Evolutionary conservation across 2,888 invertebrate species (phyloP), one percentile per base, ranked within the genome.

Genomic region (Galerucella calmariensis): DNA sequence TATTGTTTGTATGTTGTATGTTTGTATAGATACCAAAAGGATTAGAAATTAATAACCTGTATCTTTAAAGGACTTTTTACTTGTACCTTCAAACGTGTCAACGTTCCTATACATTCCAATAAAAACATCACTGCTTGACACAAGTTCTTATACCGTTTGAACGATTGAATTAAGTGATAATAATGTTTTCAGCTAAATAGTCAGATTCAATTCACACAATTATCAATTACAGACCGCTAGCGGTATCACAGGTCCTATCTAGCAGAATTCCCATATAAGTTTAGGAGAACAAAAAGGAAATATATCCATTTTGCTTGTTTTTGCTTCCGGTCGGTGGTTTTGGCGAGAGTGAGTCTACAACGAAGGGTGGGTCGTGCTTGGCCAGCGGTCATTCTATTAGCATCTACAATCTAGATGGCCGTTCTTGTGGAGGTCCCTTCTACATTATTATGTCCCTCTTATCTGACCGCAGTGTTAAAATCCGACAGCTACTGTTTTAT

Each of bases 331-430:
- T 80, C 79, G 69, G 79, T 78, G 69, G 69, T 63, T 53, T 65
- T 51, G 59, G 72, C 56, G 66, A 59, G 66, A 66, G 80, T 78
- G 79, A 79, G 83, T 81, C 81, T 81, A 76, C 80, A 78, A 73
- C 79, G 76, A 76, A 77, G 79, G 80, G 83, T 83, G 83, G 82
- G 82, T 83, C 80, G 82, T 78, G 79, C 78, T 78, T 83, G 85
- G 86, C 84, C 85, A 85, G 84, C 84, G 87, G 87, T 86, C 87
- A 88, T 87, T 88, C 87, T 87, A 88, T 88, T 88, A 88, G 86
- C 87, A 88, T 88, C 87, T 86, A 86, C 85, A 87, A 88, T 88
- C 88, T 87, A 87, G 87, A 88, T 87, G 86, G 83, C 83, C 85
- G 86, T 86, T 87, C 87, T 87, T 86, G 87, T 83, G 81, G 83